phyloP scores from a whole-genome alignment of 2,113 vertebrate species.

The Paralichthys olivaceus region DNA sequence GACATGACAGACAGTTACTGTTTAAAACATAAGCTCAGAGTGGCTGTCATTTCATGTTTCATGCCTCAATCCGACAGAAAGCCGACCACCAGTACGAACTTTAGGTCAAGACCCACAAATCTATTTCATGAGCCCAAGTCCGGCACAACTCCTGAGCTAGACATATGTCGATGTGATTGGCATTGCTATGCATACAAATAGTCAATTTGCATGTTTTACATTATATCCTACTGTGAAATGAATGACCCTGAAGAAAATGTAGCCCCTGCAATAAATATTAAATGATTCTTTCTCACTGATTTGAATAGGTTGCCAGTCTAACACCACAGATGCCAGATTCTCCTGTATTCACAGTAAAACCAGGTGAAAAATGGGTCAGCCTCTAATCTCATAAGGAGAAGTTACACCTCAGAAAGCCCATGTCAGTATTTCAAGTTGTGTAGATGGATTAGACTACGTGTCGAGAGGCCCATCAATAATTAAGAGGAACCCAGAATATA shows the following conservation, averaged over 20 bases:
- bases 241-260: not conserved
- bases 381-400: conserved; percentile 33
- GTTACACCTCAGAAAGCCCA: conserved; percentile 42
- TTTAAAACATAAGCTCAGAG: no score
- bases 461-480: conserved; percentile 72
- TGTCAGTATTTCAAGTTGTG: conserved; percentile 57
- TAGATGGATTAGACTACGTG: conserved; percentile 64
- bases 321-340: not conserved
- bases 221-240: not conserved
- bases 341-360: conserved; percentile 4
- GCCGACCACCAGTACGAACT: not conserved
- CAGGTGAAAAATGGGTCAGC: conserved; percentile 51
- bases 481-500: conserved; percentile 69
- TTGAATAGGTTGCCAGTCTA: conserved; percentile 6
- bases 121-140: not conserved
- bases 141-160: not conserved
- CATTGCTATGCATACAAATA: not conserved
- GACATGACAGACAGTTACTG: no score
- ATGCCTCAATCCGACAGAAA: not conserved
- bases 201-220: conserved; percentile 3
- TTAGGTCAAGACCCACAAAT: not conserved
- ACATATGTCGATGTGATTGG: not conserved
- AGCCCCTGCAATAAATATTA: not conserved
- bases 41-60: no score
- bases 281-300: not conserved